These are phyloP conservation scores for Rhorus exstirpatorius DNA, from an alignment of 2,888 invertebrate genomes.

Conservation along the genomic window DNA sequence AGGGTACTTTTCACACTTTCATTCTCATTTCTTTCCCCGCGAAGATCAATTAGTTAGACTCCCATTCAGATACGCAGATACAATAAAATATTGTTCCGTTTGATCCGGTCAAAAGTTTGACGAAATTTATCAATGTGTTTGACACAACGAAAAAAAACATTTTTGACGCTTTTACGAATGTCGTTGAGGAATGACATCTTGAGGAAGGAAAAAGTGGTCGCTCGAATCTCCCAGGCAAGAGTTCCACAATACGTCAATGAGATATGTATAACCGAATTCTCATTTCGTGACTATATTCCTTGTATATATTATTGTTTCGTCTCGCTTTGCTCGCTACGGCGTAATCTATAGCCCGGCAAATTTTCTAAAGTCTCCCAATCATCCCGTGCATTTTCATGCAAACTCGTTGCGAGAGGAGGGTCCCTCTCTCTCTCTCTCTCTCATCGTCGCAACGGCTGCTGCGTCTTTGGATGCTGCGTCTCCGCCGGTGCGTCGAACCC, in stretches of 20 bases:
- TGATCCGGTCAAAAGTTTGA: neutral
- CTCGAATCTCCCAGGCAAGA: neutral
- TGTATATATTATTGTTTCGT: slow-evolving; percentile 83
- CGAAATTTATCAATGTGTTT: neutral
- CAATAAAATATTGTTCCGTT: too few species aligned
- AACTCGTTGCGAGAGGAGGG: slow-evolving; percentile 71
- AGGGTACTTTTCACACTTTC: too few species aligned
- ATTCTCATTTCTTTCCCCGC: too few species aligned
- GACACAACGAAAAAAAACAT: neutral
- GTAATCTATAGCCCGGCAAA: slow-evolving; percentile 84
- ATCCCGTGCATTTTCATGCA: slow-evolving; percentile 84
- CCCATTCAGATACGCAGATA: too few species aligned
- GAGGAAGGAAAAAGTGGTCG: neutral
- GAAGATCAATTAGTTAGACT: too few species aligned
- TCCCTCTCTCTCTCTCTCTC: too few species aligned
- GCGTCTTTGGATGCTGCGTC: slow-evolving; percentile 50
- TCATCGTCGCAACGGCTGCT: slow-evolving; percentile 62
- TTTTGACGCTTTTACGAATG: neutral
- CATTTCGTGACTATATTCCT: neutral
- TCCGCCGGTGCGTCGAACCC: slow-evolving; percentile 19
- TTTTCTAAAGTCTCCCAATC: slow-evolving; percentile 85
- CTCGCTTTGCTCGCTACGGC: slow-evolving; percentile 61
- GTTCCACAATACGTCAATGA: slow-evolving; percentile 47
- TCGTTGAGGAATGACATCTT: neutral
- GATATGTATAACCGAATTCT: slow-evolving; percentile 37